Conservation (phyloP, 1,140 invertebrate species). For the Antheraea mylitta region DNA sequence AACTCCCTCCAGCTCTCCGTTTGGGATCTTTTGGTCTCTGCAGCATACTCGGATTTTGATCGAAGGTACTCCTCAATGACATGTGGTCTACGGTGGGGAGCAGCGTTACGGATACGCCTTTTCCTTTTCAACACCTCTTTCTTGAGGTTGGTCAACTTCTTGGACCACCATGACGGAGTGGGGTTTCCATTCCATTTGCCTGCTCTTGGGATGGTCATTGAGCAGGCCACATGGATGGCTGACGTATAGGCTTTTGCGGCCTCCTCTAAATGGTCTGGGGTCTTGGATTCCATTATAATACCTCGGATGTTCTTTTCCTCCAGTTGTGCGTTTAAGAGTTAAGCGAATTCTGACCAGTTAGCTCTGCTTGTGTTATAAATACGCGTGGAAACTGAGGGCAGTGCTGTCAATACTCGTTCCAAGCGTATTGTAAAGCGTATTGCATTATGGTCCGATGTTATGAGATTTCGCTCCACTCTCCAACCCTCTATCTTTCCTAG, state of each 20-base stretch:
- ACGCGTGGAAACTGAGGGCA: slow-evolving; percentile 18
- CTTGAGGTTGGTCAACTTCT: slow-evolving; percentile 16
- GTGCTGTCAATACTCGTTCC: neutral
- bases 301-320: slow-evolving; percentile 11
- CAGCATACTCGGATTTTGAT: slow-evolving; percentile 17
- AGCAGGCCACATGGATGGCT: slow-evolving; percentile 20
- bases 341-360: slow-evolving; percentile 24
- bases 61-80: slow-evolving; percentile 24
- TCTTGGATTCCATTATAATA: neutral
- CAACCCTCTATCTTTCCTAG: slow-evolving; percentile 18
- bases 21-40: slow-evolving; percentile 12
- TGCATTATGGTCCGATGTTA: slow-evolving; percentile 25
- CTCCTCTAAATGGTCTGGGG: slow-evolving; percentile 16
- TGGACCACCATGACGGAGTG: slow-evolving; percentile 29
- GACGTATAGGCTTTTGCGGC: slow-evolving; percentile 14
- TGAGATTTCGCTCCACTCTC: slow-evolving; percentile 17
- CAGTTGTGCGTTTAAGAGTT: slow-evolving; percentile 3
- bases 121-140: slow-evolving; percentile 23
- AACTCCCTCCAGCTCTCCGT: slow-evolving; percentile 39
- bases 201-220: slow-evolving; percentile 22
- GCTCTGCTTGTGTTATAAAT: slow-evolving; percentile 33
- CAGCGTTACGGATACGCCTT: slow-evolving; percentile 28
- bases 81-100: slow-evolving; percentile 16
- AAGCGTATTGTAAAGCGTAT: slow-evolving; percentile 3
- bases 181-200: neutral